phyloP scores from a whole-genome alignment of 1,140 invertebrate genomes.

The Mactra quadrangularis region DNA sequence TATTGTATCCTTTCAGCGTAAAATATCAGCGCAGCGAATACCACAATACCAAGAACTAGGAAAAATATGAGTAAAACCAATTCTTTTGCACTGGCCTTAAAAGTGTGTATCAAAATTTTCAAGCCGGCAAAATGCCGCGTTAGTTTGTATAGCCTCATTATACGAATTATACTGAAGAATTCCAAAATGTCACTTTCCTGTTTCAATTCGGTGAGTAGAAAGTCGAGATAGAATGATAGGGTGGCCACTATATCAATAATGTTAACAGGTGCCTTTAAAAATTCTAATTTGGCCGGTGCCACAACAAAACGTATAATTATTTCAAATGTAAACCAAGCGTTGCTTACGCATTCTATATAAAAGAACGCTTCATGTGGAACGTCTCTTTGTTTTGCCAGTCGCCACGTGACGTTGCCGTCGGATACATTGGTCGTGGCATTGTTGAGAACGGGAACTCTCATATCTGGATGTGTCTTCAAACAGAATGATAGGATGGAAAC shows the following conservation, averaged over 20 bases:
- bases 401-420: constrained; percentile 86
- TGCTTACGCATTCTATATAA: constrained; percentile 96
- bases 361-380: constrained; percentile 97
- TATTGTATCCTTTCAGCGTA: constrained; percentile 98
- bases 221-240: constrained; percentile 98
- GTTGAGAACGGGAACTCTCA: constrained; percentile 93
- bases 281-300: constrained; percentile 87
- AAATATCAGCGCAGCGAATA: constrained; percentile 99
- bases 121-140: constrained; percentile 91
- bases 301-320: constrained; percentile 94
- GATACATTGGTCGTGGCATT: constrained; percentile 89
- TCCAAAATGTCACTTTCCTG: constrained; percentile 98
- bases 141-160: constrained; percentile 98
- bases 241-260: constrained; percentile 97
- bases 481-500: constrained; percentile 97
- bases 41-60: constrained; percentile 94
- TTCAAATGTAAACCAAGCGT: constrained; percentile 99
- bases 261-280: constrained; percentile 82
- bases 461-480: constrained; percentile 95
- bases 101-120: constrained; percentile 99
- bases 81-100: constrained; percentile 98
- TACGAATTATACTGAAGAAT: constrained; percentile 99
- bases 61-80: constrained; percentile 96
- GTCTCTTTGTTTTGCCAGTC: constrained; percentile 95
- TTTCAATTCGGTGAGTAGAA: constrained; percentile 91